A percentile compares a stretch with the other conserved stretches of the same genome.
phyloP scores from a whole-genome alignment of 2,888 invertebrate species.

The Patella ulyssiponensis region DNA sequence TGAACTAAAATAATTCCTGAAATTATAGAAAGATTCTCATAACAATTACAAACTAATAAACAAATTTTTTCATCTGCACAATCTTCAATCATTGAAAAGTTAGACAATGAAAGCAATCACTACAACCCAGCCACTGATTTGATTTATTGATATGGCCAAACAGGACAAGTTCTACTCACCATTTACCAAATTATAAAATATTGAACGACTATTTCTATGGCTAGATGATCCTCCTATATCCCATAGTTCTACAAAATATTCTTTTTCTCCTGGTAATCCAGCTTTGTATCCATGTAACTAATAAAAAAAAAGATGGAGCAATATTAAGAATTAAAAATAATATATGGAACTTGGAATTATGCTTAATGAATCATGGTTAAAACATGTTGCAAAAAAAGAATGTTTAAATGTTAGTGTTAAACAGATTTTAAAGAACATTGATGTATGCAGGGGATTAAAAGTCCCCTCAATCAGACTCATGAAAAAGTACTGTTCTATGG shows the following conservation, averaged over 20 bases:
- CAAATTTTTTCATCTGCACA: too few species aligned
- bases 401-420: too few species aligned
- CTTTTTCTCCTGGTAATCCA: conserved; percentile 90
- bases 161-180: conserved; percentile 75
- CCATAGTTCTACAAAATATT: conserved; percentile 95
- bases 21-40: conserved; percentile 36
- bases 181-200: conserved; percentile 94
- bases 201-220: conserved; percentile 92
- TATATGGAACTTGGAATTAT: too few species aligned
- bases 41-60: too few species aligned
- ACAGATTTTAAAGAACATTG: too few species aligned
- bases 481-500: too few species aligned
- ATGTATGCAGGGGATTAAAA: too few species aligned
- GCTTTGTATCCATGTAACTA: conserved; percentile 92
- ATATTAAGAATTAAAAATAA: too few species aligned
- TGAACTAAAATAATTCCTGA: conserved; percentile 93
- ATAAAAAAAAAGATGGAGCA: conserved; percentile 21
- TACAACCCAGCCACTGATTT: not conserved
- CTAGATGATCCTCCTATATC: conserved; percentile 96
- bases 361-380: too few species aligned
- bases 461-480: too few species aligned
- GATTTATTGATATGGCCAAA: not conserved
- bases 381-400: too few species aligned
- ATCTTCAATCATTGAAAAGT: too few species aligned
- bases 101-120: conserved; percentile 39